phyloP scores from a whole-genome alignment of 2,113 vertebrate genomes.

The Ranitomeya imitator region DNA sequence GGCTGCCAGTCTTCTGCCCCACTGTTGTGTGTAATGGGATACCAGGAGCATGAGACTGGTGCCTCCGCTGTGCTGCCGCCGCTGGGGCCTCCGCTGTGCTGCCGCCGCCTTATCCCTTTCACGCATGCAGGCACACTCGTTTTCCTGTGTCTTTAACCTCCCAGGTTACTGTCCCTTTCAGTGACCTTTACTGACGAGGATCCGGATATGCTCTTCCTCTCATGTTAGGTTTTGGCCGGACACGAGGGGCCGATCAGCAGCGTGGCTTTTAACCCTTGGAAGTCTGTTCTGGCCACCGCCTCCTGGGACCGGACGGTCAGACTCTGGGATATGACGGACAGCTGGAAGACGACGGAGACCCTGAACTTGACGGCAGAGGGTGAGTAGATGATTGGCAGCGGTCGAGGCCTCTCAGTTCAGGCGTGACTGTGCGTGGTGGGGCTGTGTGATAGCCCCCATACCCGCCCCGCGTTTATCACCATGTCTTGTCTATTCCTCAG shows the following conservation, averaged over 20 bases:
- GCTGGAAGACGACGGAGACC: conserved; percentile 92
- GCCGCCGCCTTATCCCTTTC: no score
- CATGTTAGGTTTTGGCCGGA: conserved; percentile 82
- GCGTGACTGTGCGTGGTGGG: no score
- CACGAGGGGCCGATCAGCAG: conserved; percentile 91
- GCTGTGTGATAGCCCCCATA: no score
- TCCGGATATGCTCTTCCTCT: neutral
- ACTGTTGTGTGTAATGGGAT: neutral
- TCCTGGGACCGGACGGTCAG: conserved; percentile 95
- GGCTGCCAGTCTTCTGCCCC: neutral
- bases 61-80: no score
- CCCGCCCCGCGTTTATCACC: no score
- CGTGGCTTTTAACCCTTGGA: conserved; percentile 87
- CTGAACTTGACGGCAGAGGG: conserved; percentile 84
- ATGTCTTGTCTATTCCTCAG: conserved; percentile 65
- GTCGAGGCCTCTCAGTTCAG: no score
- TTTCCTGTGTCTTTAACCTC: no score
- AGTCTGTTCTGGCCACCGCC: conserved; percentile 85
- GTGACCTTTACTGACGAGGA: no score
- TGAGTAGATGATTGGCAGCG: conserved; percentile 62
- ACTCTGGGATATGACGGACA: conserved; percentile 97
- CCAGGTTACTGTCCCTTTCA: no score
- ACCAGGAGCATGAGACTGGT: no score
- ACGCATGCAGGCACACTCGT: no score
- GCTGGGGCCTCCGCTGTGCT: no score